Evolutionary conservation across 1,140 invertebrate genomes (phyloP).

Genomic region (Drosophila mayri): DNA sequence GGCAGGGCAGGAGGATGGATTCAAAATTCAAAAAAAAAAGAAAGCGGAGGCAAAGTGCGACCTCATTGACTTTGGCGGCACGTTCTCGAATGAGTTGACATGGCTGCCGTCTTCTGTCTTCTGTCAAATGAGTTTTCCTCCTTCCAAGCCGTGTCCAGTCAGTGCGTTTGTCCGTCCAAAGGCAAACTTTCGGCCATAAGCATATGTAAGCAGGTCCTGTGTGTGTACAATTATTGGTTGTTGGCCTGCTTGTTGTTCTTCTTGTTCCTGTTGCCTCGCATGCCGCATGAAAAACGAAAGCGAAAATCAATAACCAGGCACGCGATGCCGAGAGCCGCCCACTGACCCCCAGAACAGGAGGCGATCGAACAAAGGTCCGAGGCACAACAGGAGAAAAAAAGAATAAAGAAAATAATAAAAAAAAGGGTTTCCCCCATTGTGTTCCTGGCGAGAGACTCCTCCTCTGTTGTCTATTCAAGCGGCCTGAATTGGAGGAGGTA

Average conservation of each 20-base stretch:
- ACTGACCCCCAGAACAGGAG: conserved; percentile 46
- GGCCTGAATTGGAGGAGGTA: conserved; percentile 26
- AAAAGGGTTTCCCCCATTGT: conserved; percentile 44
- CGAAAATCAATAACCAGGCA: conserved; percentile 79
- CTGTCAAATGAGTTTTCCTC: conserved; percentile 42
- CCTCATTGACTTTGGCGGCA: conserved; percentile 78
- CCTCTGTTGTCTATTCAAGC: conserved; percentile 11
- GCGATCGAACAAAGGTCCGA: conserved; percentile 17
- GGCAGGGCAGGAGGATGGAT: not conserved
- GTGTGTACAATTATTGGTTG: conserved; percentile 55
- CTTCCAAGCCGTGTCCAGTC: conserved; percentile 24
- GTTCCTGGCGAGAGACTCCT: not conserved
- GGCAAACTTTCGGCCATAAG: conserved; percentile 40
- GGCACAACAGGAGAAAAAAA: not conserved
- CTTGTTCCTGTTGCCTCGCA: conserved; percentile 56
- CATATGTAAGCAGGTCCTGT: conserved; percentile 63
- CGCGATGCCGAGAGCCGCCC: conserved; percentile 66
- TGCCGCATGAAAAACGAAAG: conserved; percentile 81
- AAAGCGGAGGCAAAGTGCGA: conserved; percentile 41
- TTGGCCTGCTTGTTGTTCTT: conserved; percentile 34
- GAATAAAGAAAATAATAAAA: conserved; percentile 2
- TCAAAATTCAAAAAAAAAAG: too few species aligned
- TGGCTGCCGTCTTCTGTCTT: conserved; percentile 9
- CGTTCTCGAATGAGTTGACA: conserved; percentile 53
- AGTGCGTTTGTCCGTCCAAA: conserved; percentile 18